phyloP scores from a whole-genome alignment of 2,113 vertebrate species.

The Silurus glanis region DNA sequence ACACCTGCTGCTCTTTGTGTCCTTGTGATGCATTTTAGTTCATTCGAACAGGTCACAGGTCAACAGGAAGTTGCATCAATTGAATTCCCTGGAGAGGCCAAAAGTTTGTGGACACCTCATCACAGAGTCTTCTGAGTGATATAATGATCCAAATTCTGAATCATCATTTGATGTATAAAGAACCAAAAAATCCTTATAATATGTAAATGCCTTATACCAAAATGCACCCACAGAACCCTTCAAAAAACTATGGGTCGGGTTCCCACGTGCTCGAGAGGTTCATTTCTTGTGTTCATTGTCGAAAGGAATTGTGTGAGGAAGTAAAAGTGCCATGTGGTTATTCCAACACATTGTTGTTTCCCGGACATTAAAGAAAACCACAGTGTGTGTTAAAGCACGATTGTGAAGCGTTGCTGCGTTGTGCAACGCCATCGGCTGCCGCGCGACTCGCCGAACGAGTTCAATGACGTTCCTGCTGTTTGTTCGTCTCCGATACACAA shows the following conservation, averaged over 20 bases:
- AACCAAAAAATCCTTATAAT: too few relatives aligned
- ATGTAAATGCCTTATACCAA: too few relatives aligned
- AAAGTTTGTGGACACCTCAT: too few relatives aligned
- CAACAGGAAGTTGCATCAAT: background rate
- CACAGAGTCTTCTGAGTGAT: too few relatives aligned
- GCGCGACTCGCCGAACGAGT: slow-evolving; percentile 35
- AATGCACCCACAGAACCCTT: too few relatives aligned
- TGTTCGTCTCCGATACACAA: background rate
- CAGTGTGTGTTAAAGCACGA: background rate
- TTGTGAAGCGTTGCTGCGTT: background rate
- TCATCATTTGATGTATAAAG: too few relatives aligned
- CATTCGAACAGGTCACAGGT: background rate
- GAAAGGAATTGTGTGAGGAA: background rate
- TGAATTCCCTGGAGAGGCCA: background rate
- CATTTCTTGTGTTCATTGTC: background rate
- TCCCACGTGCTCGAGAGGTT: too few relatives aligned
- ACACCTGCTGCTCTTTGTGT: background rate
- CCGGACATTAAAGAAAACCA: background rate
- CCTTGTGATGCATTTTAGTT: background rate
- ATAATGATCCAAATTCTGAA: too few relatives aligned
- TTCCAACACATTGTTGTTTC: background rate
- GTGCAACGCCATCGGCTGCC: background rate
- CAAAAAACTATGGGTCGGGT: too few relatives aligned
- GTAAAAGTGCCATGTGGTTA: too few relatives aligned
- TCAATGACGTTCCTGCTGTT: background rate